These are phyloP conservation scores for Pseudomugil gertrudae DNA, from an alignment of 2,797 vertebrate genomes.

Conservation along the genomic window DNA sequence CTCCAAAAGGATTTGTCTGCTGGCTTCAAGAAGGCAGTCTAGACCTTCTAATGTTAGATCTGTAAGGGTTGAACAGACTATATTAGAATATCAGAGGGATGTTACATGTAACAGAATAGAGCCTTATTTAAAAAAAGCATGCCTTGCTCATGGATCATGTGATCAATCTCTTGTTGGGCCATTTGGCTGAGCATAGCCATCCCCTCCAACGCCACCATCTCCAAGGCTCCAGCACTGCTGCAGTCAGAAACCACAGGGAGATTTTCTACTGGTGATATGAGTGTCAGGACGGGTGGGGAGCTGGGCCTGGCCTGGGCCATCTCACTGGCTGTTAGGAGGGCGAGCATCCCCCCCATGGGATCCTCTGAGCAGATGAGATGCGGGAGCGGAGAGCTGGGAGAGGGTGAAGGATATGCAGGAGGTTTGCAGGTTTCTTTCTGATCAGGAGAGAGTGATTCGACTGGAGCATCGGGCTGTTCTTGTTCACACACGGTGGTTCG, in stretches of 20 bases:
- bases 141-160: constrained; percentile 64
- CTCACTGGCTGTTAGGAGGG: constrained; percentile 89
- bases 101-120: not conserved
- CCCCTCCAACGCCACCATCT: constrained; percentile 90
- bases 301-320: constrained; percentile 85
- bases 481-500: constrained; percentile 30
- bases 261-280: constrained; percentile 43
- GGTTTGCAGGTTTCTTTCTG: constrained; percentile 65
- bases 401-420: constrained; percentile 36
- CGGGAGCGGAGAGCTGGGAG: constrained; percentile 54
- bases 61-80: constrained; percentile 39
- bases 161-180: constrained; percentile 89
- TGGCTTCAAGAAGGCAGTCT: constrained; percentile 90
- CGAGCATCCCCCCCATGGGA: constrained; percentile 93
- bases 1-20: constrained; percentile 93
- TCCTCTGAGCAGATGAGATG: constrained; percentile 81
- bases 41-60: constrained; percentile 83
- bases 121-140: constrained; percentile 7
- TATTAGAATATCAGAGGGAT: constrained; percentile 3
- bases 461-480: constrained; percentile 34
- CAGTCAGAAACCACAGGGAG: constrained; percentile 60
- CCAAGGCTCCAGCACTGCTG: constrained; percentile 77
- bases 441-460: constrained; percentile 11
- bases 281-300: constrained; percentile 56
- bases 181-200: constrained; percentile 95